Evolutionary conservation across 2,888 invertebrate species (phyloP).

Genomic region (Drosophila affinis): DNA sequence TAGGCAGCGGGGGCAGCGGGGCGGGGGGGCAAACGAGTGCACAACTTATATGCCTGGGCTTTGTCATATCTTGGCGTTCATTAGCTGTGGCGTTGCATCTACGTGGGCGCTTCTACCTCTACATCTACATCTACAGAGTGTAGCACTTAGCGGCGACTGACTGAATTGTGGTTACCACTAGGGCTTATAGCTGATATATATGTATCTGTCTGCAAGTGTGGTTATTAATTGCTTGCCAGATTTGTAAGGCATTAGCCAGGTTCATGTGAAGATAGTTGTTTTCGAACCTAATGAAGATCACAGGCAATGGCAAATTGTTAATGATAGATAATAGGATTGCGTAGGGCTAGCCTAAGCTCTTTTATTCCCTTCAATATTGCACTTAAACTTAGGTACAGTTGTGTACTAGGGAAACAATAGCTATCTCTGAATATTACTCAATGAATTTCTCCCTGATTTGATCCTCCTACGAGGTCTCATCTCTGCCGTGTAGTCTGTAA

Average conservation of each 20-base stretch:
- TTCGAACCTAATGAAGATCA: constrained; percentile 29
- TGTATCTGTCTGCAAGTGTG: constrained; percentile 26
- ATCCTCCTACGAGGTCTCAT: not conserved
- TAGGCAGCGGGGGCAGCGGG: constrained; percentile 16
- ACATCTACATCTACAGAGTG: not conserved
- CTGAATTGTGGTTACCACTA: constrained; percentile 45
- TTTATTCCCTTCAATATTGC: too few relatives aligned
- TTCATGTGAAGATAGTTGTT: constrained; percentile 48
- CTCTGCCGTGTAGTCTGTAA: not conserved
- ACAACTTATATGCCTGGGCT: constrained; percentile 57
- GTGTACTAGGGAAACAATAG: too few relatives aligned
- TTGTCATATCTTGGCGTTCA: constrained; percentile 73
- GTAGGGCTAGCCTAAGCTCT: too few relatives aligned
- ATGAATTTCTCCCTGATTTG: too few relatives aligned
- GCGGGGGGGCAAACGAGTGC: constrained; percentile 60
- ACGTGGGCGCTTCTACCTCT: constrained; percentile 63
- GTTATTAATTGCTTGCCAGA: constrained; percentile 69
- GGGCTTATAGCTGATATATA: constrained; percentile 22
- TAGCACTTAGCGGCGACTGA: constrained; percentile 60
- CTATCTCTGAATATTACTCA: too few relatives aligned
- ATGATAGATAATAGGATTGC: constrained; percentile 3
- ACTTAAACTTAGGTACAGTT: too few relatives aligned
- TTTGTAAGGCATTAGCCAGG: constrained; percentile 63
- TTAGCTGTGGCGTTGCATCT: constrained; percentile 68
- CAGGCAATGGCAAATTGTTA: constrained; percentile 8